Conservation (phyloP, 2,113 vertebrate genomes). For the Sander vitreus region DNA sequence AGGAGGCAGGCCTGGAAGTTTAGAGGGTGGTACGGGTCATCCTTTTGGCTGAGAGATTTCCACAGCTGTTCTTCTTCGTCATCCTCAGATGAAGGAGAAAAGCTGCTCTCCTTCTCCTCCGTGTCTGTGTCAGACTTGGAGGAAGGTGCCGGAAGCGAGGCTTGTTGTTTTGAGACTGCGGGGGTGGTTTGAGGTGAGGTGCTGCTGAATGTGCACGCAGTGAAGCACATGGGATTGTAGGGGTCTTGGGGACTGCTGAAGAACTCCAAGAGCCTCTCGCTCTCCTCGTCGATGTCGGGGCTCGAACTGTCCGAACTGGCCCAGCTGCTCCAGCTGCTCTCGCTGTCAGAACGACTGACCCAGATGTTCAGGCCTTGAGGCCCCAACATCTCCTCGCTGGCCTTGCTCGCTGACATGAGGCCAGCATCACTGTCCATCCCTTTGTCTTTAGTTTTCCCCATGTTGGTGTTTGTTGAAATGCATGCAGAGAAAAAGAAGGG, state of each 20-base stretch:
- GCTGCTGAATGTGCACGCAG: slow-evolving; percentile 66
- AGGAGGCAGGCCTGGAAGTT: slow-evolving; percentile 81
- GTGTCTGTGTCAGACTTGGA: slow-evolving; percentile 52
- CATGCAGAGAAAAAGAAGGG: slow-evolving; percentile 81
- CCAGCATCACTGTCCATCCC: neutral
- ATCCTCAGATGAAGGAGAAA: slow-evolving; percentile 60
- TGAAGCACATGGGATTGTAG: slow-evolving; percentile 85
- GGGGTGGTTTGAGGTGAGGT: neutral
- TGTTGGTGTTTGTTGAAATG: slow-evolving; percentile 65
- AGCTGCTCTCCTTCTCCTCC: slow-evolving; percentile 53
- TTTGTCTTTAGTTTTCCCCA: slow-evolving; percentile 42
- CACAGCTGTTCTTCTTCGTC: slow-evolving; percentile 81
- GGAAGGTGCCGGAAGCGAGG: slow-evolving; percentile 21
- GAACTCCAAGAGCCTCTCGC: slow-evolving; percentile 81
- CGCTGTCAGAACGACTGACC: slow-evolving; percentile 80
- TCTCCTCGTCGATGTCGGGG: slow-evolving; percentile 78
- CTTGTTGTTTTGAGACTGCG: neutral
- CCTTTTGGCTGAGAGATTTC: slow-evolving; percentile 69
- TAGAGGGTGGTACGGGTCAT: slow-evolving; percentile 84
- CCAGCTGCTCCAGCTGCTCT: slow-evolving; percentile 82
- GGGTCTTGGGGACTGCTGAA: slow-evolving; percentile 79
- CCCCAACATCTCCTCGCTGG: slow-evolving; percentile 35
- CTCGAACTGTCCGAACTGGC: slow-evolving; percentile 77
- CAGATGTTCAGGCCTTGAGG: slow-evolving; percentile 51
- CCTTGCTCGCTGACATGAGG: slow-evolving; percentile 12